Base-by-base conservation (phyloP, 1,140 invertebrate genomes). In the Panagrolaimus sp. region DNA sequence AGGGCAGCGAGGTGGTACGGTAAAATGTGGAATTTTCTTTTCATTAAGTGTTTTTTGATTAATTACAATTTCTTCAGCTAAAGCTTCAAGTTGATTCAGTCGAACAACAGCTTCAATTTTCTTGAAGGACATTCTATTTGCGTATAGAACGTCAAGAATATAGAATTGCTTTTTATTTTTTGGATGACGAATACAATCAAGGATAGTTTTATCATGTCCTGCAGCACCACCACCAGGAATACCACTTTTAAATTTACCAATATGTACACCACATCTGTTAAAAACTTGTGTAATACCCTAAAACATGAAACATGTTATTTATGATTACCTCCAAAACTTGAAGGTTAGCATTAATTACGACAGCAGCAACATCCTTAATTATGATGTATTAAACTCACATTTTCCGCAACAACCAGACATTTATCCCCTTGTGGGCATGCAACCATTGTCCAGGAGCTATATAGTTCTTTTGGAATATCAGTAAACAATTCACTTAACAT, bases 401-500 rank as follows among this genome's bases (percentile, higher is more conserved):
- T 16, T 14, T 27, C 23, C 1, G 42, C 42, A 5, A 66, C 64
- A 14, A 66, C 46, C 1, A 66, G 42, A 11, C 23, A 47, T 47
- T 43, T 2, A 7, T 48, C 20, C n/a, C 64, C 64, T 38, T 47
- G 16, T 38, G 64, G 64, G 5, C 43, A 47, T 11, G 46, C 23
- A 8, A 46, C 31, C 64, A 66, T 66, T 8, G 42, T n/a, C 64
- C 64, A 66, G 2, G 7, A 16, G 11, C 16, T 23, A 25, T 27
- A 14, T 13, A 66, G n/a, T 8, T 66, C 46, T 16, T 25, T 48
- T 38, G 64, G 64, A 43, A 66, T 48, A 16, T 66, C 64, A 38
- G 47, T 43, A 9, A 66, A 46, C 64, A 43, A 66, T 47, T 66
- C 64, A 48, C 64, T 66, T 7, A 46, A 25, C 64, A 66, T 66